Conservation (phyloP, 2,113 vertebrate genomes). For the Thalassoma bifasciatum region DNA sequence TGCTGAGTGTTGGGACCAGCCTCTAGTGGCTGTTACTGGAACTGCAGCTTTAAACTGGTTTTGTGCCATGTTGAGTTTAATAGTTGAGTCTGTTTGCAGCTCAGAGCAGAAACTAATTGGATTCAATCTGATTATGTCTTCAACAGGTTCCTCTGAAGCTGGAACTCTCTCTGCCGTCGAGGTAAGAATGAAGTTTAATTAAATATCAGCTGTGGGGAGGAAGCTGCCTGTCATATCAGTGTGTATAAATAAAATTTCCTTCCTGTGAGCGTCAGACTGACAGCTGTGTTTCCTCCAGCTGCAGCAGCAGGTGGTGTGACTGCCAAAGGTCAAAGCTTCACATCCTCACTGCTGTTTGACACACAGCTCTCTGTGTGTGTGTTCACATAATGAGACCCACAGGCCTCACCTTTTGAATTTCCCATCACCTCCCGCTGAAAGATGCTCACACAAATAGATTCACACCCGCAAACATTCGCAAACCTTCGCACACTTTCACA, state of each 20-base stretch:
- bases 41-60: too few relatives aligned
- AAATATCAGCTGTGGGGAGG: too few relatives aligned
- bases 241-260: not conserved
- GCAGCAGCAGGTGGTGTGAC: conserved; percentile 40
- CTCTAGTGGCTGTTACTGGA: too few relatives aligned
- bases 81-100: too few relatives aligned
- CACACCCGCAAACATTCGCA: not conserved
- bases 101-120: too few relatives aligned
- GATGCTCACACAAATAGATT: not conserved
- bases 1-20: too few relatives aligned
- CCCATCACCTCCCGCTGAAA: conserved; percentile 30
- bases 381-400: not conserved
- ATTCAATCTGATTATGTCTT: too few relatives aligned
- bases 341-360: conserved; percentile 23
- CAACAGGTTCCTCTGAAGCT: too few relatives aligned
- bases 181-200: too few relatives aligned
- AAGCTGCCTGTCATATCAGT: not conserved
- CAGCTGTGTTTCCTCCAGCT: conserved; percentile 7
- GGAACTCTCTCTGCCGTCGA: too few relatives aligned
- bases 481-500: not conserved
- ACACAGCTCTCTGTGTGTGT: conserved; percentile 11
- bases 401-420: conserved; percentile 12
- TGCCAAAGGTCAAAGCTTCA: conserved; percentile 45
- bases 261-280: conserved; percentile 4
- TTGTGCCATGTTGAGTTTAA: too few relatives aligned